Percentiles rank a stretch among this genome's conserved stretches.
Evolutionary conservation across 2,888 invertebrate species (phyloP).

Genomic region (Exephanes ischioxanthus): DNA sequence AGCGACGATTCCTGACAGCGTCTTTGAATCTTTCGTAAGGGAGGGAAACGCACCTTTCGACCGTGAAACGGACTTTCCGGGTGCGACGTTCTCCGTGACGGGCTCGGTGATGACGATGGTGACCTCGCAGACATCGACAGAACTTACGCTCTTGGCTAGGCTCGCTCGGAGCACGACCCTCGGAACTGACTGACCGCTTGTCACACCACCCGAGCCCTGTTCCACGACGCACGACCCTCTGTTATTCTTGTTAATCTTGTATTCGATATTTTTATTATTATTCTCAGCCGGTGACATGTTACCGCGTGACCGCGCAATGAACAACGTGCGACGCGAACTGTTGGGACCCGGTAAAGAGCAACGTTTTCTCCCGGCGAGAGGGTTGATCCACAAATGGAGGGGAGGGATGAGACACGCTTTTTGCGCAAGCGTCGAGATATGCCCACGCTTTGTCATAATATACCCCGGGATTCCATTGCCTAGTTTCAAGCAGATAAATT

Average conservation of each 20-base stretch:
- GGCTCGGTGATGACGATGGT: constrained; percentile 74
- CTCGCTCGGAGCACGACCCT: constrained; percentile 52
- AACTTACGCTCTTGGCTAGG: constrained; percentile 66
- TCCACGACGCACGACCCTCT: constrained; percentile 52
- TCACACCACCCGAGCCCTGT: constrained; percentile 12
- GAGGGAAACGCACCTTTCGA: constrained; percentile 76
- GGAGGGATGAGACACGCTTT: constrained; percentile 67
- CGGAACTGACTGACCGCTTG: constrained; percentile 29
- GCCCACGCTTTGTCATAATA: constrained; percentile 75
- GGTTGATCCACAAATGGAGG: constrained; percentile 79
- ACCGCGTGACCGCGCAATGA: constrained; percentile 62
- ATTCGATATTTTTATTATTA: constrained; percentile 43
- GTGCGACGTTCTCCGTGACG: constrained; percentile 65
- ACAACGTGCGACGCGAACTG: constrained; percentile 76
- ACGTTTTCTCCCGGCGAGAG: constrained; percentile 73
- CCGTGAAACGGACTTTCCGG: constrained; percentile 60
- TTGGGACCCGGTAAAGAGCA: constrained; percentile 69
- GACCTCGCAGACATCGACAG: constrained; percentile 76
- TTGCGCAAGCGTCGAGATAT: constrained; percentile 75
- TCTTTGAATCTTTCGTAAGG: not conserved
- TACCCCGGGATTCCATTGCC: not conserved
- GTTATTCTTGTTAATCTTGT: constrained; percentile 23
- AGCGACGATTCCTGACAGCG: not conserved
- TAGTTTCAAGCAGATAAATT: not conserved
- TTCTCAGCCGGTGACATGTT: constrained; percentile 60